phyloP scores from a whole-genome alignment of 2,888 invertebrate genomes.

The Apamea monoglypha region DNA sequence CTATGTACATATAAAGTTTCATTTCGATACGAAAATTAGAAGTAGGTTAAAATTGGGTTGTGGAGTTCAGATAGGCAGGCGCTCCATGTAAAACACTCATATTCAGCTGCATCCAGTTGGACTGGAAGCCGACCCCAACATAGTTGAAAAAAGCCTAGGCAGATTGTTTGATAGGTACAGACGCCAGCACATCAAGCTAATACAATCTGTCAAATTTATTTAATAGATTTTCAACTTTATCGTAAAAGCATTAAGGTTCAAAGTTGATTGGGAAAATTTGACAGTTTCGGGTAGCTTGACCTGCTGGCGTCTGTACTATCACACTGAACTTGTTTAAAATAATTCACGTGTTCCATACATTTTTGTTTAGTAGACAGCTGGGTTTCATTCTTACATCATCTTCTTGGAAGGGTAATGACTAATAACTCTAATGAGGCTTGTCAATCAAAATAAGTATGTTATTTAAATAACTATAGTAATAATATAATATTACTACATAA shows the following conservation, averaged over 20 bases:
- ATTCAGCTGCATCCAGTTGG: not conserved
- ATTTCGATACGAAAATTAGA: too few relatives aligned
- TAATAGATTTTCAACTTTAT: too few relatives aligned
- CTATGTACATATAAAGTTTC: too few relatives aligned
- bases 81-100: not conserved
- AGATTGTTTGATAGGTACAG: not conserved
- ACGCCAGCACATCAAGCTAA: too few relatives aligned
- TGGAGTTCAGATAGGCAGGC: not conserved
- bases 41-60: too few relatives aligned
- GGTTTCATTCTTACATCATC: not conserved
- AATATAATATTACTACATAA: too few relatives aligned
- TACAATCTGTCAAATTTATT: too few relatives aligned
- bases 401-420: not conserved
- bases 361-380: not conserved
- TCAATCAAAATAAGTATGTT: constrained; percentile 18
- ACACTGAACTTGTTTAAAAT: not conserved
- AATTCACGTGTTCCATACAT: not conserved
- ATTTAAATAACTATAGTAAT: not conserved
- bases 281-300: too few relatives aligned
- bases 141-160: not conserved
- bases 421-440: not conserved
- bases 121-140: not conserved
- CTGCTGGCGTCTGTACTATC: too few relatives aligned
- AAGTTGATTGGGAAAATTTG: too few relatives aligned
- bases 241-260: too few relatives aligned